These are phyloP conservation scores for Turnix velox DNA, from an alignment of 2,113 vertebrate species.

Conservation along the genomic window DNA sequence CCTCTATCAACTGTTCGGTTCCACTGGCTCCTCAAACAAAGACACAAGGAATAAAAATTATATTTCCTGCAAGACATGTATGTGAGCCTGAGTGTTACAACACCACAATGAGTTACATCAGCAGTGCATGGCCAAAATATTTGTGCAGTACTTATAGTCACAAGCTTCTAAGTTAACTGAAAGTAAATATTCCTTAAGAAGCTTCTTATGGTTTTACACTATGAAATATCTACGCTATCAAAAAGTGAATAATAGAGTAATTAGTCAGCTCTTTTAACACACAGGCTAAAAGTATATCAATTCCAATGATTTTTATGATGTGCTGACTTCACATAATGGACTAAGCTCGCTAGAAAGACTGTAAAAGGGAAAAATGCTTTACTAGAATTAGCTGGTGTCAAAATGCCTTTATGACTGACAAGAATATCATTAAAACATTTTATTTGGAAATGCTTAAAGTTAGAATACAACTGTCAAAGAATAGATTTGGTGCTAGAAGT, in stretches of 20 bases:
- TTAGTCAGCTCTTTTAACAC: conserved; percentile 56
- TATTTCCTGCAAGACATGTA: neutral
- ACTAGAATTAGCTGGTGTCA: neutral
- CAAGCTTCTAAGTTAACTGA: neutral
- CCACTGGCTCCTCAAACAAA: neutral
- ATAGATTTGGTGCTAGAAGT: neutral
- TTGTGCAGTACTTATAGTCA: conserved; percentile 1
- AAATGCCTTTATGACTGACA: conserved; percentile 19
- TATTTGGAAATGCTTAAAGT: conserved; percentile 16
- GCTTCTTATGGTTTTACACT: neutral
- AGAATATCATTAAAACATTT: conserved; percentile 6
- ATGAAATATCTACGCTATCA: conserved; percentile 44
- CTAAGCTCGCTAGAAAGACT: neutral
- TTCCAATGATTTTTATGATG: conserved; percentile 55
- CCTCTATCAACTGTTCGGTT: neutral
- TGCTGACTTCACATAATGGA: conserved; percentile 46
- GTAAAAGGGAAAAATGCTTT: neutral
- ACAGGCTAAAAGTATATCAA: conserved; percentile 55
- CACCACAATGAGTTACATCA: neutral
- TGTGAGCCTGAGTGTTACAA: neutral
- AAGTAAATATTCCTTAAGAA: conserved; percentile 17
- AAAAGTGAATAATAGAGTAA: conserved; percentile 49
- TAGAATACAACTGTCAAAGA: neutral
- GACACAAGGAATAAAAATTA: fast-evolving
- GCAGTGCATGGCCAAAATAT: neutral